Percentiles rank a stretch among this genome's conserved stretches.
phyloP scores from a whole-genome alignment of 53 echinoderm and acorn worm species.

The Antedon mediterranea region DNA sequence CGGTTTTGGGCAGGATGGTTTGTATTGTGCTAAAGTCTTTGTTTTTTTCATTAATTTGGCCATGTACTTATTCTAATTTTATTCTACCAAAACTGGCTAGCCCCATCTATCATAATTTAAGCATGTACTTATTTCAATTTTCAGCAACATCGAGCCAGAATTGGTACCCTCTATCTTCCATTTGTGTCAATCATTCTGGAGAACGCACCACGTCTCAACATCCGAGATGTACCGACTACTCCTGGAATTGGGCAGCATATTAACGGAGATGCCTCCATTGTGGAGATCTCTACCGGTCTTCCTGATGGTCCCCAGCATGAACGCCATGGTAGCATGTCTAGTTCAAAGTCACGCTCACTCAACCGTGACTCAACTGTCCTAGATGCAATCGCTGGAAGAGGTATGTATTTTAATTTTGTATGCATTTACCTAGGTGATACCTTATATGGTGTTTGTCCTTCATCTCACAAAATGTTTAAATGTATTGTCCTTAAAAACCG shows the following conservation, averaged over 20 bases:
- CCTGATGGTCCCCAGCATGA: conserved; percentile 29
- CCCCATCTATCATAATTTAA: background rate
- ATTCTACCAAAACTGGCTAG: background rate
- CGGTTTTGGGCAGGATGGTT: too few species aligned
- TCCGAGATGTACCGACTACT: conserved; percentile 39
- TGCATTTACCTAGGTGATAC: too few species aligned
- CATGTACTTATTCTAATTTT: background rate
- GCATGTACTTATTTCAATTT: conserved; percentile 5
- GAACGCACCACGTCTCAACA: conserved; percentile 58
- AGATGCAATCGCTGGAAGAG: conserved; percentile 92
- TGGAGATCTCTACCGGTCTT: background rate
- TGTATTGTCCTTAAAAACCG: too few species aligned
- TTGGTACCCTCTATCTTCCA: conserved; percentile 81
- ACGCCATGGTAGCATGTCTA: conserved; percentile 52
- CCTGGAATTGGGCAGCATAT: background rate
- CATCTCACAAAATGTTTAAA: too few species aligned
- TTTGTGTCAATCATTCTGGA: conserved; percentile 81
- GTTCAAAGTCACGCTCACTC: conserved; percentile 53
- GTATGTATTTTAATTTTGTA: too few species aligned
- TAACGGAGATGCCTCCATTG: background rate
- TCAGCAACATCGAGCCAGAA: conserved; percentile 79
- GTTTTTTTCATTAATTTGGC: too few species aligned
- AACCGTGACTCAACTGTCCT: conserved; percentile 81
- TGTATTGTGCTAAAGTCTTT: too few species aligned
- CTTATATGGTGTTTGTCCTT: too few species aligned